phyloP scores from a whole-genome alignment of 2,888 invertebrate genomes.

The Danaus chrysippus region DNA sequence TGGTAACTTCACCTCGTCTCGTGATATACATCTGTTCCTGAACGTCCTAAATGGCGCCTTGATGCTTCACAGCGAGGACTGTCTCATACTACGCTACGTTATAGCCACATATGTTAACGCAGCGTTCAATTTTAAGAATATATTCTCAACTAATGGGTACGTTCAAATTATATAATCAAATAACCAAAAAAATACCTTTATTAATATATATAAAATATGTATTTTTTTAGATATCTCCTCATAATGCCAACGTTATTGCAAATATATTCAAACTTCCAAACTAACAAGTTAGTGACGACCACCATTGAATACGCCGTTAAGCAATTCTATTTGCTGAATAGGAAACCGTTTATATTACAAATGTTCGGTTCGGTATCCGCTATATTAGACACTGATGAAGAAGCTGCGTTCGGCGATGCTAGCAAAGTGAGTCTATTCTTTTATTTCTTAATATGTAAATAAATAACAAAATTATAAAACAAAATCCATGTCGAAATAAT shows the following conservation, averaged over 20 bases:
- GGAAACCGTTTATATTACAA: conserved; percentile 98
- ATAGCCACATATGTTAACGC: conserved; percentile 99
- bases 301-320: conserved; percentile 99
- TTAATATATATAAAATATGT: background rate
- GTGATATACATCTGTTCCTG: conserved; percentile 97
- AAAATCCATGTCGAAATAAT: too few relatives aligned
- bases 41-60: conserved; percentile 98
- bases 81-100: conserved; percentile 95
- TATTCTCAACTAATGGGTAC: conserved; percentile 97
- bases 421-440: conserved; percentile 84
- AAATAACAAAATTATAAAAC: too few relatives aligned
- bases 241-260: conserved; percentile 98
- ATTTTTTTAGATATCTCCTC: conserved; percentile 86
- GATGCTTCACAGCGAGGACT: conserved; percentile 97
- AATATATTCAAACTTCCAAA: conserved; percentile 98
- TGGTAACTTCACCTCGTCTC: conserved; percentile 96
- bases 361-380: conserved; percentile 99
- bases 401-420: conserved; percentile 92
- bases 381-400: conserved; percentile 94
- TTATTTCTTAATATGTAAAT: background rate
- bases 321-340: conserved; percentile 98
- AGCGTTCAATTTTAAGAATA: conserved; percentile 98
- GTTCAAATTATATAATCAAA: conserved; percentile 31
- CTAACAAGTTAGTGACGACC: conserved; percentile 95
- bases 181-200: background rate